These are phyloP conservation scores for Platygyra sinensis DNA, from an alignment of 64 coral and sea anemone species.

Conservation along the genomic window DNA sequence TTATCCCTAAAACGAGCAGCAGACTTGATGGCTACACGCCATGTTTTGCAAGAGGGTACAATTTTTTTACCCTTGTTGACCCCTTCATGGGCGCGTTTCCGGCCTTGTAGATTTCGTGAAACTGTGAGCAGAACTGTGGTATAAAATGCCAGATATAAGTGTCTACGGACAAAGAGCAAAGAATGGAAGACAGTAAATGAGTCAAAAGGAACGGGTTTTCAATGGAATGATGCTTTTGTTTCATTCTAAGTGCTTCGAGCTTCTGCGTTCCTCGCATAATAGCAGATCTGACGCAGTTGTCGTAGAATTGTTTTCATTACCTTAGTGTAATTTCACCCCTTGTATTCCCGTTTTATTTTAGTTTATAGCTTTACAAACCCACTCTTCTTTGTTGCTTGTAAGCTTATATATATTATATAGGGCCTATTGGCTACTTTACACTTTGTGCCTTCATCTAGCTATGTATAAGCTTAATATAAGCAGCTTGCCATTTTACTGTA, in stretches of 20 bases:
- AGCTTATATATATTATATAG: neutral
- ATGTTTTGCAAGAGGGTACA: neutral
- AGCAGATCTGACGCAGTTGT: neutral
- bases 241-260: neutral
- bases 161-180: neutral
- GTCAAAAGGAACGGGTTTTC: neutral
- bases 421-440: neutral
- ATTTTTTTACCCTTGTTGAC: constrained; percentile 9
- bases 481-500: neutral
- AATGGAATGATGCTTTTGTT: neutral
- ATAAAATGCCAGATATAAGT: neutral
- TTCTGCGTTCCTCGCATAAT: neutral
- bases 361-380: too few species aligned
- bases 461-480: neutral
- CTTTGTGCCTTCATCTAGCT: neutral
- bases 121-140: neutral
- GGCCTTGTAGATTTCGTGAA: neutral
- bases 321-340: neutral
- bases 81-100: constrained; percentile 2
- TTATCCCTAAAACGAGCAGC: neutral
- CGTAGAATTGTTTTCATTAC: neutral
- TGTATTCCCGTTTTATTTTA: neutral
- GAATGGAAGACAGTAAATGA: neutral
- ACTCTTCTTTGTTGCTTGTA: neutral
- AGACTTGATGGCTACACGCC: neutral